Evolutionary conservation across 2,888 invertebrate species (phyloP).

Genomic region (Drosophila leonis): DNA sequence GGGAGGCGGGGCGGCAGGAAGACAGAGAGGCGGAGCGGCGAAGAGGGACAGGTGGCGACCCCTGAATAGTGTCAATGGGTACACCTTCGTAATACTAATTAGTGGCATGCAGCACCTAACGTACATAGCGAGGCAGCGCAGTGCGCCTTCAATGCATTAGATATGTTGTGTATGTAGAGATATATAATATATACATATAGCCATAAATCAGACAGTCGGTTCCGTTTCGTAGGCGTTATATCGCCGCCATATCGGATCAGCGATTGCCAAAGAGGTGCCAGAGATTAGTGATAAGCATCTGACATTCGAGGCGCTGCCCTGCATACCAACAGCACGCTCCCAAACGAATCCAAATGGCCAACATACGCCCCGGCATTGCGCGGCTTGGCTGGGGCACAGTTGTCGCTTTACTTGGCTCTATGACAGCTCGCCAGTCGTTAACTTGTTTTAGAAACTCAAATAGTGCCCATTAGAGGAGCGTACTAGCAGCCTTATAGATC

Average conservation of each 20-base stretch:
- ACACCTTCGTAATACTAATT: constrained; percentile 66
- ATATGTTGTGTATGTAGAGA: neutral
- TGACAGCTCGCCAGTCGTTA: constrained; percentile 15
- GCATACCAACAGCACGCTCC: constrained; percentile 47
- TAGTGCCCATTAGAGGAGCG: constrained; percentile 10
- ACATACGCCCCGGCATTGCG: constrained; percentile 1
- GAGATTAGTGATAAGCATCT: constrained; percentile 60
- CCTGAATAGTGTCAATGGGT: constrained; percentile 34
- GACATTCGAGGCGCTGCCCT: constrained; percentile 44
- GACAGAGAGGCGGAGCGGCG: too few species aligned
- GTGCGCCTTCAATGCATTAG: constrained; percentile 29
- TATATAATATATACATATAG: constrained; percentile 5
- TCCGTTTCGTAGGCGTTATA: constrained; percentile 43
- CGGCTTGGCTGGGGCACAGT: neutral
- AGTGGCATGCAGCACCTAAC: constrained; percentile 50
- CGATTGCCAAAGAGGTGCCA: constrained; percentile 40
- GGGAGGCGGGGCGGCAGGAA: neutral
- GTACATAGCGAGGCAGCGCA: constrained; percentile 34
- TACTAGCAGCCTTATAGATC: neutral
- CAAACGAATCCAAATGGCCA: constrained; percentile 15
- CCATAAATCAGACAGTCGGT: constrained; percentile 48
- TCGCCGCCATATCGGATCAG: constrained; percentile 42
- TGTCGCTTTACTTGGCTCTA: constrained; percentile 3
- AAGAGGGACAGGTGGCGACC: constrained; percentile 15
- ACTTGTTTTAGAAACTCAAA: constrained; percentile 10